Conservation (phyloP, 2,113 vertebrate species). For the Thalassoma bifasciatum region DNA sequence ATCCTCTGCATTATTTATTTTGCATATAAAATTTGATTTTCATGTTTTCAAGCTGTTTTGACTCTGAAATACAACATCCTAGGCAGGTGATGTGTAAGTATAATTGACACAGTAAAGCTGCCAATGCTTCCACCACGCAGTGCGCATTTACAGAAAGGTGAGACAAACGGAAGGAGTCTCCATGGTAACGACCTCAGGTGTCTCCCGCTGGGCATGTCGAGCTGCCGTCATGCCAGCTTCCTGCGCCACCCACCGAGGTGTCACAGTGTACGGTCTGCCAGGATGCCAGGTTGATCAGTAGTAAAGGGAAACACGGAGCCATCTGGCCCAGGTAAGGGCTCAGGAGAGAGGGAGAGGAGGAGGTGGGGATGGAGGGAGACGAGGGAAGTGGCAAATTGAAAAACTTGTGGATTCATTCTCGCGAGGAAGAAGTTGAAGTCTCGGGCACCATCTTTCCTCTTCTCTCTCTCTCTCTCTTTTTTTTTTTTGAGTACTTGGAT, state of each 20-base stretch:
- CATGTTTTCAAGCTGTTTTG: constrained; percentile 1
- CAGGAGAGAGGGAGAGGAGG: background rate
- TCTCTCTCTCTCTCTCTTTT: too few species aligned
- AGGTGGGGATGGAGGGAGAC: background rate
- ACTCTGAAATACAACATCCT: background rate
- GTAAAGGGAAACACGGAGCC: constrained; percentile 46
- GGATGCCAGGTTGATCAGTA: constrained; percentile 53
- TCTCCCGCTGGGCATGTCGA: constrained; percentile 70
- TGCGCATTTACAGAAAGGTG: constrained; percentile 45
- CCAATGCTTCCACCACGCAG: constrained; percentile 17
- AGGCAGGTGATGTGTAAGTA: constrained; percentile 5
- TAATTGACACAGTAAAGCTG: constrained; percentile 27
- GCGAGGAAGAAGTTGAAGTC: constrained; percentile 15
- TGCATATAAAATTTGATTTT: background rate
- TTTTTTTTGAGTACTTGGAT: background rate
- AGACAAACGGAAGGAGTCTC: constrained; percentile 51
- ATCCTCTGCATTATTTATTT: background rate
- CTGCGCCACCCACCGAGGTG: constrained; percentile 76
- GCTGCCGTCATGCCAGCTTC: constrained; percentile 66
- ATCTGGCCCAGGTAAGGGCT: constrained; percentile 66
- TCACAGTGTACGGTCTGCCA: constrained; percentile 58
- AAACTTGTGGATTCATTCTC: background rate
- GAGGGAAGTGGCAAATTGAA: constrained; percentile 2
- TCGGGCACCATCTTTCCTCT: background rate
- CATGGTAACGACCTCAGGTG: constrained; percentile 67